Conservation (phyloP, 92 coral and sea anemone species). For the Phenganax stokvisi region DNA sequence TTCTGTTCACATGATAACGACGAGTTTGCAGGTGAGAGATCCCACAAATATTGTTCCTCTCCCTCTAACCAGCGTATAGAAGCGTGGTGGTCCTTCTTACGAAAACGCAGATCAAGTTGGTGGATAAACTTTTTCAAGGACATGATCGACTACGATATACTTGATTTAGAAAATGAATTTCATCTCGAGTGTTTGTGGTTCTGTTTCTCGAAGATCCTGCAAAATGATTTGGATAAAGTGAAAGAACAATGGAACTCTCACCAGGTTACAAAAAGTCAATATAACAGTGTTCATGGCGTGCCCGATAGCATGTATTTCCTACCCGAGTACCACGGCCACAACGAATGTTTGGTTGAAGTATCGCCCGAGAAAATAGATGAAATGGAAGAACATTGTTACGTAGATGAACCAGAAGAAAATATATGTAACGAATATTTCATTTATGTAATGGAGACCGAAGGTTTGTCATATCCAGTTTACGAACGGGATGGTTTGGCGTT, state of each 20-base stretch:
- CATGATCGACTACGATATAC: too few relatives aligned
- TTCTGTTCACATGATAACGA: constrained; percentile 7
- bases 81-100: too few relatives aligned
- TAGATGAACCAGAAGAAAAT: constrained; percentile 19
- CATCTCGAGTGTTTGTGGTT: not conserved
- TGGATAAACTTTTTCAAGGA: too few relatives aligned
- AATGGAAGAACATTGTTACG: constrained; percentile 40
- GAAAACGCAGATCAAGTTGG: too few relatives aligned
- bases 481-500: constrained; percentile 30
- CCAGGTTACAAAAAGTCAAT: constrained; percentile 29
- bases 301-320: constrained; percentile 45
- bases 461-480: constrained; percentile 33
- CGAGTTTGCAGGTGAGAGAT: constrained; percentile 10
- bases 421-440: constrained; percentile 33
- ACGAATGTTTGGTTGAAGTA: constrained; percentile 37
- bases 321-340: constrained; percentile 36
- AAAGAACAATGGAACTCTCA: constrained; percentile 44
- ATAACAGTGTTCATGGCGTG: constrained; percentile 25
- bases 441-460: constrained; percentile 41
- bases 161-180: not conserved
- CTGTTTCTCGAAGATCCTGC: constrained; percentile 4
- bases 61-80: too few relatives aligned
- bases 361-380: constrained; percentile 27
- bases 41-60: not conserved
- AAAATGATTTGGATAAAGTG: constrained; percentile 28